Conservation (phyloP, 92 coral and sea anemone genomes). For the Zoanthus gigantus region DNA sequence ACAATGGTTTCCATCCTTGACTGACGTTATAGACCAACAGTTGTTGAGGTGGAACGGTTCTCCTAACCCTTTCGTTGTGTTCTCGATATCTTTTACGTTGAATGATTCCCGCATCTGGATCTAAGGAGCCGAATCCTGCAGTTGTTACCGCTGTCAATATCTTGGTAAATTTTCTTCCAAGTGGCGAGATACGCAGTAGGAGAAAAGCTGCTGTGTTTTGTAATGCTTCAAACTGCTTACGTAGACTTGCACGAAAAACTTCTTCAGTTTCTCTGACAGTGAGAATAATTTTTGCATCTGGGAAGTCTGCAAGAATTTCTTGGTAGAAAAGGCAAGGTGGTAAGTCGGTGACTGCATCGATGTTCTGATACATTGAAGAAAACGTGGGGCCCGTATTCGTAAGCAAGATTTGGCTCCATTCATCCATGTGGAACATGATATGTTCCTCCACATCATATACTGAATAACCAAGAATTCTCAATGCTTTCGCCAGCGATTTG, state of each 20-base stretch:
- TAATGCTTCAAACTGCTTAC: slow-evolving; percentile 28
- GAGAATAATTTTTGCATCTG: slow-evolving; percentile 34
- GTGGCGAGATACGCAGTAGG: slow-evolving; percentile 19
- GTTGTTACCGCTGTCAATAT: slow-evolving; percentile 26
- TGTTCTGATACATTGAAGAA: slow-evolving; percentile 12
- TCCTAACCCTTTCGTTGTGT: slow-evolving; percentile 26
- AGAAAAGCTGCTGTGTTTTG: slow-evolving; percentile 29
- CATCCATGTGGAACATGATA: slow-evolving; percentile 36
- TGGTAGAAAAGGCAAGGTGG: slow-evolving; percentile 41
- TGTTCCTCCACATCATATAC: slow-evolving; percentile 37
- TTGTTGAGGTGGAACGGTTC: slow-evolving; percentile 21
- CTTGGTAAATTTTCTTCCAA: slow-evolving; percentile 35
- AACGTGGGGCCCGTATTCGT: slow-evolving; percentile 18
- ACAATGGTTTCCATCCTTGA: slow-evolving; percentile 35
- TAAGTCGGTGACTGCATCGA: slow-evolving; percentile 29
- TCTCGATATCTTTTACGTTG: slow-evolving; percentile 39
- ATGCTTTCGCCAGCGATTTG: slow-evolving; percentile 35
- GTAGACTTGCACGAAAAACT: slow-evolving; percentile 30
- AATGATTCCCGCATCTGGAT: slow-evolving; percentile 26
- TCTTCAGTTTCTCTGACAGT: slow-evolving; percentile 25
- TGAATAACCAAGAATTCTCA: slow-evolving; percentile 36
- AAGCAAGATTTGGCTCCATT: slow-evolving; percentile 32
- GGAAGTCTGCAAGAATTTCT: slow-evolving; percentile 35
- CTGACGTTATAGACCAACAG: slow-evolving; percentile 18
- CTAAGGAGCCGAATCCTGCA: slow-evolving; percentile 22